A percentile compares a stretch with the other conserved stretches of the same genome.
These are phyloP conservation scores for Pediacus dermestoides DNA, from an alignment of 2,888 invertebrate species.

Conservation along the genomic window DNA sequence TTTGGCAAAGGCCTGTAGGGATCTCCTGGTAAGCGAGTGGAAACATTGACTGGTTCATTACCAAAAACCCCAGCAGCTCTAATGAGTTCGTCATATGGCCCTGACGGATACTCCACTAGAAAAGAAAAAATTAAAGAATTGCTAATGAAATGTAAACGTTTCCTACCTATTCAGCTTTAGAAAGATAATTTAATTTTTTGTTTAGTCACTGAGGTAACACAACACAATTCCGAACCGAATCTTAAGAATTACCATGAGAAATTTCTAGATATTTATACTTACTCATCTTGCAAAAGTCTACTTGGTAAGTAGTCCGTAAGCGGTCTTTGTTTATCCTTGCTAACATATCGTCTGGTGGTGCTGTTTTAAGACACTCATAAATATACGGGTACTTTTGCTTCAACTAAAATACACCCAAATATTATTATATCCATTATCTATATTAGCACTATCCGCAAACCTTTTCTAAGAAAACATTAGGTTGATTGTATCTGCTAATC, in stretches of 20 bases:
- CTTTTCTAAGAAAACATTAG: conserved; percentile 60
- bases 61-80: conserved; percentile 57
- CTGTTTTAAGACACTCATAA: conserved; percentile 59
- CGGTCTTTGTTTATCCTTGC: conserved; percentile 61
- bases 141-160: background rate
- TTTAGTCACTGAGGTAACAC: too few relatives aligned
- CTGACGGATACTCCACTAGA: conserved; percentile 53
- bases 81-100: conserved; percentile 57
- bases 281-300: conserved; percentile 56
- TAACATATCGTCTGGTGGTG: conserved; percentile 57
- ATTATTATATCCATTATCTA: conserved; percentile 2
- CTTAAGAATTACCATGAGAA: too few relatives aligned
- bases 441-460: conserved; percentile 43
- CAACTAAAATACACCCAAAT: conserved; percentile 46
- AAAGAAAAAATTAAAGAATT: conserved; percentile 11
- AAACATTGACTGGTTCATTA: conserved; percentile 55
- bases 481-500: conserved; percentile 56
- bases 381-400: conserved; percentile 64
- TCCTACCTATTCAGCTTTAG: too few relatives aligned
- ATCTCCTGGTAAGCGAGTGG: conserved; percentile 57
- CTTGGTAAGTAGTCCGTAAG: conserved; percentile 60
- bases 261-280: too few relatives aligned
- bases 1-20: conserved; percentile 56
- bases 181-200: too few relatives aligned
- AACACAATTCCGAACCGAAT: too few relatives aligned